Evolutionary conservation across 2,888 invertebrate species (phyloP), one percentile per base, ranked within the genome.

Genomic region (Biston stratarius): DNA sequence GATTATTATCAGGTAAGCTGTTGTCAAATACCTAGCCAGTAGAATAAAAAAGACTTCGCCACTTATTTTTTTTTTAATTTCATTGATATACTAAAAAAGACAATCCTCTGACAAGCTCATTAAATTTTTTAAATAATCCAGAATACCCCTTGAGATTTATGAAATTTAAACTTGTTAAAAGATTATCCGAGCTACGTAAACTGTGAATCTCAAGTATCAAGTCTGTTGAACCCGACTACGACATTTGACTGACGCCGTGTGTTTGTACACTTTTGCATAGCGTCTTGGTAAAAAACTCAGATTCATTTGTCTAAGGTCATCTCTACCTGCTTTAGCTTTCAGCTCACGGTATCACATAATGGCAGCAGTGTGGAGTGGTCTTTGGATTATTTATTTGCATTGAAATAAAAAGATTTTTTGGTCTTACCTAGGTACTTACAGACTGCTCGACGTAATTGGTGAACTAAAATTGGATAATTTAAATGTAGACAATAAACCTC

Each of bases 181-280:
- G 44, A 61, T 65, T n/a, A n/a, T 51, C 36, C 36, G 9, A 60
- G n/a, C 49, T 42, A 5, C 14, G n/a, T 40, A 48, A 52, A 61
- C n/a, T 56, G 14, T 33, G 12, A 64, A 55, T 42, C n/a, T 12
- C 44, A 69, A 74, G 71, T 70, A 74, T 73, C 76, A 76, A 73
- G 62, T 56, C 12, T 10, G 11, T 45, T 42, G 11, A 63, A 51
- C 44, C 44, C 38, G 11, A 63, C 42, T 71, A 67, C 47, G 45
- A 42, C 67, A 59, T 48, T 65, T 70, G 68, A 67, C 68, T 67
- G 44, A 33, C 65, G 44, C 47, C 58, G 53, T 51, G 53, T 64
- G 53, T 57, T 33, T 58, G 47, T 65, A 49, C 48, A 36, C 24
- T 60, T 65, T 64, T 63, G 60, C 62, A 63, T 67, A 53, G 53